These are phyloP conservation scores for Gambusia holbrooki DNA, from an alignment of 2,113 vertebrate species.

Conservation along the genomic window DNA sequence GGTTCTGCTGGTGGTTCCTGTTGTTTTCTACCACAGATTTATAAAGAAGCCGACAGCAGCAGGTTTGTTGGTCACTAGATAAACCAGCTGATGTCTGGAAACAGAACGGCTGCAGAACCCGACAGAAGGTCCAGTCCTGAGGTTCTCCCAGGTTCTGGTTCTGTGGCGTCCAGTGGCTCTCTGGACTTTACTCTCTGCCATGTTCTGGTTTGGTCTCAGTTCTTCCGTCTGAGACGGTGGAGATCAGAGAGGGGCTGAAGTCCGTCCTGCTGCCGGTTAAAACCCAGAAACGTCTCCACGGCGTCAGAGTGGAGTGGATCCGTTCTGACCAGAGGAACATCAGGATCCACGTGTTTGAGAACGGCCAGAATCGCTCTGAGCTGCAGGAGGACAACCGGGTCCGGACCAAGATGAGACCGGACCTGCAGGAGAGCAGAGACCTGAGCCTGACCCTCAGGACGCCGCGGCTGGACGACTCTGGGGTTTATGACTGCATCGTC, in stretches of 20 bases:
- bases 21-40: neutral
- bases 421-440: neutral
- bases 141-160: neutral
- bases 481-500: neutral
- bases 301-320: constrained; percentile 6
- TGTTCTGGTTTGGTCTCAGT: neutral
- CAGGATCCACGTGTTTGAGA: neutral
- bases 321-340: neutral
- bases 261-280: constrained; percentile 8
- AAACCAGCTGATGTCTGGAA: neutral
- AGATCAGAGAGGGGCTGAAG: neutral
- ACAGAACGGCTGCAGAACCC: too few relatives aligned
- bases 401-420: neutral
- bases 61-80: neutral
- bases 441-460: constrained; percentile 3
- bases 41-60: neutral
- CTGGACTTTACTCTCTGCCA: accelerated
- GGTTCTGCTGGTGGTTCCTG: neutral
- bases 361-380: neutral
- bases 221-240: constrained; percentile 1
- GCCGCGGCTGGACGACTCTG: accelerated
- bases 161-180: too few relatives aligned
- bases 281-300: neutral
- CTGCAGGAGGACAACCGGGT: neutral
- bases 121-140: too few relatives aligned